Evolutionary conservation across 1,140 invertebrate genomes (phyloP), one percentile per base, ranked within the genome.

Genomic region (Nixonia krombeini): DNA sequence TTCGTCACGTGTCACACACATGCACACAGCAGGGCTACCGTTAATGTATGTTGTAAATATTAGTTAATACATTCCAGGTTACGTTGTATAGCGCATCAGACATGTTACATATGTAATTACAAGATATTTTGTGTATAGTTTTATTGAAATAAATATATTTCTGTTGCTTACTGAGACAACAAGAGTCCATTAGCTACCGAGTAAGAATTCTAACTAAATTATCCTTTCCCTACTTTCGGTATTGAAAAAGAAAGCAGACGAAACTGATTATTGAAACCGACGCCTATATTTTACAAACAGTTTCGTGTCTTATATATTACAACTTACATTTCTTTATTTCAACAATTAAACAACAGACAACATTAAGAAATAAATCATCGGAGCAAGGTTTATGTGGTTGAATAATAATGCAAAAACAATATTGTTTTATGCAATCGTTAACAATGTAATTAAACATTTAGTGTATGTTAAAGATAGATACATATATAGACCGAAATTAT

Each of bases 361-460:
- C 72, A 73, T 37, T n/a, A n/a, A n/a, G 58, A 73, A 58, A 77
- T 56, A 72, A 81, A 81, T 78, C 68, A 73, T 79, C 79, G 73
- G 82, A 85, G 83, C 83, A 85, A 85, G 83, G 81, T 84, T 83
- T 78, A 82, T 79, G 83, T 85, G 83, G 83, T 85, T 77, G 75
- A 81, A 83, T 73, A 82, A 79, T 76, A 73, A 81, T 72, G 40
- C 73, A 74, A 72, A 70, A 73, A 73, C 50, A 42, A 81, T 76
- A 69, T 64, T 76, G 64, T 78, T 72, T 73, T 79, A 81, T 51
- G 69, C 76, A 80, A 70, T 81, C 83, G 82, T 84, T 83, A 81
- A 81, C 79, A 67, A 51, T 74, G 79, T 72, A 76, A 73, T 68
- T 59, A 76, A 76, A 82, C 78, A 81, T 82, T 80, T 81, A 82